phyloP scores from a whole-genome alignment of 2,113 vertebrate species.

The Grantiella picta region DNA sequence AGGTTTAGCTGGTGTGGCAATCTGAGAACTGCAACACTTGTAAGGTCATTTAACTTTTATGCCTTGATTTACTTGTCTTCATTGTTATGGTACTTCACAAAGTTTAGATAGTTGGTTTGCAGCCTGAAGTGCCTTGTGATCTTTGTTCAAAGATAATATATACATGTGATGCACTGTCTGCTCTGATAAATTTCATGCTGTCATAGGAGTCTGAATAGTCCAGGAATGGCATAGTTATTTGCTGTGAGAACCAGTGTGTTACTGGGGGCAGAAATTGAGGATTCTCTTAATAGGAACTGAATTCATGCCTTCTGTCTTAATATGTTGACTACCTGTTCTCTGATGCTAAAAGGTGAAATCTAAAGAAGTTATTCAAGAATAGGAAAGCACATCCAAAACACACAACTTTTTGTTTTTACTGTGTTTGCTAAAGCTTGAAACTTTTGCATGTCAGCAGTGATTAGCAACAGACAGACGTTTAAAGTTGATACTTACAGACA shows the following conservation, averaged over 20 bases:
- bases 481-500: neutral
- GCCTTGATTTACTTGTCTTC: neutral
- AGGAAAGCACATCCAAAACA: neutral
- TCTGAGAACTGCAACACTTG: neutral
- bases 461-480: neutral
- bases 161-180: neutral
- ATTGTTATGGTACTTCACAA: neutral
- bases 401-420: neutral
- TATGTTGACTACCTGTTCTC: neutral
- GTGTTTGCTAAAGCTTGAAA: neutral
- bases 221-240: neutral
- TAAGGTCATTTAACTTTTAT: neutral
- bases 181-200: neutral
- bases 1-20: neutral
- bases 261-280: neutral
- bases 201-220: neutral
- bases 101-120: neutral
- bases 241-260: neutral
- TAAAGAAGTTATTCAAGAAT: neutral
- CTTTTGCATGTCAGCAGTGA: neutral
- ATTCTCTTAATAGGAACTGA: neutral
- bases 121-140: neutral
- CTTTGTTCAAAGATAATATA: neutral
- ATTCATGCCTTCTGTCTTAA: neutral
- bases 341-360: neutral